Conservation (phyloP, 2,113 vertebrate genomes). For the Tricholaema leucomelas region DNA sequence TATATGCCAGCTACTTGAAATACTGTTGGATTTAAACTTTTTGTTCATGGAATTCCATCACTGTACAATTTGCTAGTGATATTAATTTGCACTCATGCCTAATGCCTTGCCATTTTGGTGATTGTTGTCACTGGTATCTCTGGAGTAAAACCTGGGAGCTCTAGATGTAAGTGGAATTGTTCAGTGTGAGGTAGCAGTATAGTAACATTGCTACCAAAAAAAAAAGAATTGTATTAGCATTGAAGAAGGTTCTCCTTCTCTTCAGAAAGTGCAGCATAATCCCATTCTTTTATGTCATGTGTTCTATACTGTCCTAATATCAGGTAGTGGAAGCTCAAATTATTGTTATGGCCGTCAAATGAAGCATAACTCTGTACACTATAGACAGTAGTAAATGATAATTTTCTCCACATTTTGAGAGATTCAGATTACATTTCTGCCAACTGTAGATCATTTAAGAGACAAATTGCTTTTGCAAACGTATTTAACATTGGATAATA, state of each 20-base stretch:
- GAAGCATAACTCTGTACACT: not conserved
- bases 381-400: not conserved
- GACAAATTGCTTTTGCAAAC: conserved; percentile 19
- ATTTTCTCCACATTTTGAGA: not conserved
- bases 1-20: not conserved
- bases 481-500: not conserved
- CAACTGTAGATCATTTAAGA: not conserved
- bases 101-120: not conserved
- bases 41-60: not conserved
- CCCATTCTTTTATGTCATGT: not conserved
- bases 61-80: not conserved
- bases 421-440: not conserved
- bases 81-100: not conserved
- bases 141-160: not conserved
- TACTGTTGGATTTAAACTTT: not conserved
- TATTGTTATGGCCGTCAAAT: conserved; percentile 1
- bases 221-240: not conserved
- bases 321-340: conserved; percentile 6
- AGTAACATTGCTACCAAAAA: not conserved
- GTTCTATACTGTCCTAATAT: not conserved
- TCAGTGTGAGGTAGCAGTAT: not conserved
- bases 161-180: not conserved
- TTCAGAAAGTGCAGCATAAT: not conserved
- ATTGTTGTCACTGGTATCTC: not conserved
- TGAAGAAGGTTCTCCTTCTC: not conserved